Evolutionary conservation across 2,888 invertebrate species (phyloP).

Genomic region (Eudemis profundana): DNA sequence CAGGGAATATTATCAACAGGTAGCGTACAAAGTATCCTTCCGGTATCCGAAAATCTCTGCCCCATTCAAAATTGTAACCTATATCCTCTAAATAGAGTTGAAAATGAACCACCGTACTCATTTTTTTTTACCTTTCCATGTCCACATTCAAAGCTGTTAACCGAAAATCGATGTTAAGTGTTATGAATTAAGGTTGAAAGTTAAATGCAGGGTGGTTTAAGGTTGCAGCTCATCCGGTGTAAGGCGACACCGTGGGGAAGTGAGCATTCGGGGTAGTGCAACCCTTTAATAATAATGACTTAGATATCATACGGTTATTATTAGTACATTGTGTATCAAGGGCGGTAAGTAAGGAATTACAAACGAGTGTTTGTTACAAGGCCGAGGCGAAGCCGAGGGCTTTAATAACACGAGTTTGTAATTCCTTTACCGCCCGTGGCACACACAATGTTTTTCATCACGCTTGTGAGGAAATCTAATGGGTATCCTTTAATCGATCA

Average conservation of each 20-base stretch:
- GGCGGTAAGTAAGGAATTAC: too few species aligned
- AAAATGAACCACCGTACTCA: constrained; percentile 43
- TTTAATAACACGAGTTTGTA: too few species aligned
- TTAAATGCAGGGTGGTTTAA: constrained; percentile 49
- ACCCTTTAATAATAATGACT: constrained; percentile 40
- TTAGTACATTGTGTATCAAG: constrained; percentile 48
- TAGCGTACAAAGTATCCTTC: constrained; percentile 81
- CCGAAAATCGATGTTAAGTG: constrained; percentile 46
- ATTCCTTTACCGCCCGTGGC: too few species aligned
- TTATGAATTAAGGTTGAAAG: constrained; percentile 47
- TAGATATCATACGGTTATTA: constrained; percentile 51
- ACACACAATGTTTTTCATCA: too few species aligned
- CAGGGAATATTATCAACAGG: constrained; percentile 82
- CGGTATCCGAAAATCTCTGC: constrained; percentile 65
- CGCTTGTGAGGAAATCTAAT: too few species aligned
- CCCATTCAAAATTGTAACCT: constrained; percentile 52
- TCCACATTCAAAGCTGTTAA: constrained; percentile 21
- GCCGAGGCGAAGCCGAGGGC: too few species aligned
- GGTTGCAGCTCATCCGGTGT: constrained; percentile 79
- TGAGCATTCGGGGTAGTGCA: constrained; percentile 50
- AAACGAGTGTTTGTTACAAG: too few species aligned
- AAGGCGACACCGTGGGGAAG: constrained; percentile 81
- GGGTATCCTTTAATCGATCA: too few species aligned
- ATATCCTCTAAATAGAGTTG: constrained; percentile 47
- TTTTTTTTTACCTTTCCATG: constrained; percentile 22